Evolutionary conservation across 2,113 vertebrate genomes (phyloP).

Genomic region (Pollachius pollachius): DNA sequence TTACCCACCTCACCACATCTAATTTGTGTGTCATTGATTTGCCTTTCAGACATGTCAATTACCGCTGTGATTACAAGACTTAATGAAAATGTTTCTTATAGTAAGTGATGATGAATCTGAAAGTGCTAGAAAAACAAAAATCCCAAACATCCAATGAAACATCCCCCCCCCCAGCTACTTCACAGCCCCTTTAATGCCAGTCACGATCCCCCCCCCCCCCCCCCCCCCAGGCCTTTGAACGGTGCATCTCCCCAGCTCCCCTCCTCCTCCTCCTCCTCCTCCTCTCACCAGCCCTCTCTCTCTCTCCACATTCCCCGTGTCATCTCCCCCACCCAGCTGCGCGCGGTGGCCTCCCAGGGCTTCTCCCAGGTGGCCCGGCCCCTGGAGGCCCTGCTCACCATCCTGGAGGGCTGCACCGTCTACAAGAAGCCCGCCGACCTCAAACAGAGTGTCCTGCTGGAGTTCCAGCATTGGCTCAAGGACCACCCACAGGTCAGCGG

Average conservation of each 20-base stretch:
- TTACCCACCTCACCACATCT: no score
- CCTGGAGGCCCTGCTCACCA: constrained; percentile 57
- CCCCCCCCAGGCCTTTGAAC: not conserved
- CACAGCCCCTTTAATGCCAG: not conserved
- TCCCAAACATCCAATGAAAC: not conserved
- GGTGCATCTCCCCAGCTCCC: no score
- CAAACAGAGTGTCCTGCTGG: constrained; percentile 56
- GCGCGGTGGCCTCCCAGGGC: constrained; percentile 39
- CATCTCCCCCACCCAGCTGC: constrained; percentile 47
- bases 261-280: not conserved
- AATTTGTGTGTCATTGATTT: no score
- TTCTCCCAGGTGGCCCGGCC: constrained; percentile 69
- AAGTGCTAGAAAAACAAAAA: not conserved
- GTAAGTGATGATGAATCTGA: not conserved
- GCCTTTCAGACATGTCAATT: not conserved
- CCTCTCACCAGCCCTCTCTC: not conserved
- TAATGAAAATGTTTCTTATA: not conserved
- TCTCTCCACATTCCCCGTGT: not conserved
- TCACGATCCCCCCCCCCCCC: not conserved
- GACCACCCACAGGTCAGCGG: constrained; percentile 48
- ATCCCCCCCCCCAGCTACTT: not conserved
- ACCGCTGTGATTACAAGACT: not conserved
- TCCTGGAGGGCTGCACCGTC: constrained; percentile 65
- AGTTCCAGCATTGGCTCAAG: constrained; percentile 68
- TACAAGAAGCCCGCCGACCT: constrained; percentile 63